Conservation (phyloP, 2,888 invertebrate genomes). For the Catotricha subobsoleta region DNA sequence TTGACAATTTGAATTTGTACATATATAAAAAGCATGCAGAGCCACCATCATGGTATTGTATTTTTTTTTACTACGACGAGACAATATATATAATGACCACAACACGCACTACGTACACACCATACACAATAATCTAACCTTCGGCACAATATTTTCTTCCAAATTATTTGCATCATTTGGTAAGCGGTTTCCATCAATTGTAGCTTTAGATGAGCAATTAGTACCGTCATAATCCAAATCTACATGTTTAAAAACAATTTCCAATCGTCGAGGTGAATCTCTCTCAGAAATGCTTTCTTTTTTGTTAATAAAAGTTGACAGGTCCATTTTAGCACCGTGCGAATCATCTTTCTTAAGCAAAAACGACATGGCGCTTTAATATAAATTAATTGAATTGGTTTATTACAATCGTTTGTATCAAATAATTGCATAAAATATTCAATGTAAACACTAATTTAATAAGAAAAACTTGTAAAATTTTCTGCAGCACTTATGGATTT, state of each 20-base stretch:
- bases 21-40: no score
- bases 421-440: no score
- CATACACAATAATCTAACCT: constrained; percentile 1
- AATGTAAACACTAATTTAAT: no score
- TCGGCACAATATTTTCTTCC: not conserved
- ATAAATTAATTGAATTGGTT: no score
- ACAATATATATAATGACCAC: no score
- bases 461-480: no score
- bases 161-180: constrained; percentile 1
- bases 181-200: not conserved
- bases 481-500: no score
- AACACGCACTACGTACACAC: not conserved
- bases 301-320: constrained; percentile 4
- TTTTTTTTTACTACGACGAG: no score
- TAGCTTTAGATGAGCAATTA: not conserved
- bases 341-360: constrained; percentile 4
- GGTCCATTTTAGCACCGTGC: not conserved
- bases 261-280: not conserved
- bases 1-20: no score
- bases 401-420: no score
- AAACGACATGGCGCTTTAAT: constrained; percentile 6
- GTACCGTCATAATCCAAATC: not conserved
- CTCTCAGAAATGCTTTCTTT: constrained; percentile 3
- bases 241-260: constrained; percentile 4
- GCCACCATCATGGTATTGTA: no score